phyloP scores from a whole-genome alignment of 2,888 invertebrate genomes.

The Mythimna loreyi region DNA sequence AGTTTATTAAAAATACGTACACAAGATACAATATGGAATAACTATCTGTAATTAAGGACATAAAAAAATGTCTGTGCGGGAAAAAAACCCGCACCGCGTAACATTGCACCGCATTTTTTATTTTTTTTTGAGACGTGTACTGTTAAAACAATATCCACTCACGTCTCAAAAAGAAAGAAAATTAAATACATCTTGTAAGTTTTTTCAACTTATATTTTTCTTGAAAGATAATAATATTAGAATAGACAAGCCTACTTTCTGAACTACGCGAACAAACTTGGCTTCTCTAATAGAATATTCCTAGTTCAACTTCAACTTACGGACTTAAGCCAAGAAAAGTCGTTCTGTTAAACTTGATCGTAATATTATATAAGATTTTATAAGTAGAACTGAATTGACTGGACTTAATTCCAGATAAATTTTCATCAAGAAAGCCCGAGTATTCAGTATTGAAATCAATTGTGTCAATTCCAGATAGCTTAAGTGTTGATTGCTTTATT shows the following conservation, averaged over 20 bases:
- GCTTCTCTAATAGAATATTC: slow-evolving; percentile 63
- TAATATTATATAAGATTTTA: slow-evolving; percentile 39
- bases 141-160: too few species aligned
- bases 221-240: slow-evolving; percentile 32
- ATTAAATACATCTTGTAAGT: slow-evolving; percentile 17
- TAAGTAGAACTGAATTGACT: slow-evolving; percentile 24
- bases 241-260: slow-evolving; percentile 50
- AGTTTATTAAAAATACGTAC: too few species aligned
- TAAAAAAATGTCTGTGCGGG: too few species aligned
- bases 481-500: background rate
- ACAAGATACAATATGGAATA: too few species aligned
- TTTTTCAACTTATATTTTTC: slow-evolving; percentile 25
- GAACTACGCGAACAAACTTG: slow-evolving; percentile 54
- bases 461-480: background rate
- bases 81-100: too few species aligned
- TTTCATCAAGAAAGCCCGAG: slow-evolving; percentile 41
- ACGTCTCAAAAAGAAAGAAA: background rate
- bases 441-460: background rate
- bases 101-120: too few species aligned
- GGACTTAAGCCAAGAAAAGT: slow-evolving; percentile 44
- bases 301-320: slow-evolving; percentile 56
- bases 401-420: slow-evolving; percentile 31
- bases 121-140: too few species aligned
- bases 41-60: too few species aligned
- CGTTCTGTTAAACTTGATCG: slow-evolving; percentile 30